A percentile compares a stretch with the other conserved stretches of the same genome.
phyloP scores from a whole-genome alignment of 1,140 invertebrate species.

The Liolophura sinensis region DNA sequence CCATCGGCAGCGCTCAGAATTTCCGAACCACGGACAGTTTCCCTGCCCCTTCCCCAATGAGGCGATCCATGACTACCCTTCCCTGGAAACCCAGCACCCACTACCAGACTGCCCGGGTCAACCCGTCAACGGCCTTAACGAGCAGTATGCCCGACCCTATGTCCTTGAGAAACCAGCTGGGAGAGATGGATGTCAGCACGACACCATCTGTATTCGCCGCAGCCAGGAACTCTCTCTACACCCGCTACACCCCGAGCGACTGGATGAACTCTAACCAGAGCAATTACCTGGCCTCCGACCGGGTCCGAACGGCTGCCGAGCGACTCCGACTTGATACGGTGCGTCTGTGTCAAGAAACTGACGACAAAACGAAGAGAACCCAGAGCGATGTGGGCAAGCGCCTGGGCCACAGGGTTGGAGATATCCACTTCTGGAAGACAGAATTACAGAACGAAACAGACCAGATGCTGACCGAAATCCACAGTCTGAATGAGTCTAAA shows the following conservation, averaged over 20 bases:
- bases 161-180: conserved; percentile 47
- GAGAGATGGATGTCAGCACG: conserved; percentile 53
- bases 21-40: conserved; percentile 53
- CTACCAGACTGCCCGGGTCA: conserved; percentile 54
- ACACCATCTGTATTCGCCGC: conserved; percentile 58
- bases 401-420: conserved; percentile 83
- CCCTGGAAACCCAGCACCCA: conserved; percentile 58
- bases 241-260: conserved; percentile 82
- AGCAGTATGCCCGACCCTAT: conserved; percentile 50
- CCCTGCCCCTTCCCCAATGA: conserved; percentile 49
- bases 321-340: conserved; percentile 55
- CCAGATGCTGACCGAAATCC: conserved; percentile 79
- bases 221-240: conserved; percentile 58
- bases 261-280: conserved; percentile 86
- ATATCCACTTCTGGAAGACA: conserved; percentile 92
- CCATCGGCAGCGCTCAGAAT: conserved; percentile 49
- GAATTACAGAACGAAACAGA: conserved; percentile 86
- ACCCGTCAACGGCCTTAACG: conserved; percentile 38
- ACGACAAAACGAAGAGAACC: conserved; percentile 57
- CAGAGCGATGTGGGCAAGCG: conserved; percentile 57
- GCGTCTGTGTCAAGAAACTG: conserved; percentile 56
- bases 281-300: conserved; percentile 83
- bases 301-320: conserved; percentile 54
- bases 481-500: conserved; percentile 75
- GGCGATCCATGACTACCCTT: conserved; percentile 54